These are phyloP conservation scores for Rhopalosiphum nymphaeae DNA, from an alignment of 2,888 invertebrate genomes.

Conservation along the genomic window DNA sequence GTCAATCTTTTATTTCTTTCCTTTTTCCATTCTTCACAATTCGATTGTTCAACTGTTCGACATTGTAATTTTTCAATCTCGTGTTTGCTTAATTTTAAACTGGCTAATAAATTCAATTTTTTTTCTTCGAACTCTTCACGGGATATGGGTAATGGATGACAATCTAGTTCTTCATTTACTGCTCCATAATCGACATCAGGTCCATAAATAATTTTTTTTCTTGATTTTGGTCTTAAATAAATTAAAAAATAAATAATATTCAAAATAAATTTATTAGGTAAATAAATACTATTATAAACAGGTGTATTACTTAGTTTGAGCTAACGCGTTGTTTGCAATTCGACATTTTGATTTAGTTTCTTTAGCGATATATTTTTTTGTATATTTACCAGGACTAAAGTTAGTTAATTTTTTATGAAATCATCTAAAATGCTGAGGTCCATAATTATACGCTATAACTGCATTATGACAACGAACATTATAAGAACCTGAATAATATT, in stretches of 20 bases:
- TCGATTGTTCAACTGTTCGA: neutral
- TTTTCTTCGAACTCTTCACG: too few species aligned
- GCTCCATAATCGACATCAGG: too few species aligned
- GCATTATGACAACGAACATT: neutral
- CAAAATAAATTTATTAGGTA: neutral
- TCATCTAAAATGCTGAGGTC: neutral
- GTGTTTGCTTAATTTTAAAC: too few species aligned
- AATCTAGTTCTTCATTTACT: too few species aligned
- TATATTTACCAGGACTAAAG: neutral
- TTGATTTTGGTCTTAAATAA: neutral
- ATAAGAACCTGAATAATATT: too few species aligned
- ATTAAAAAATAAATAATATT: neutral
- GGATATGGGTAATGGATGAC: too few species aligned
- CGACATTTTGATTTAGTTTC: neutral
- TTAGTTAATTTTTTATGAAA: neutral
- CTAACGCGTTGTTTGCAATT: neutral
- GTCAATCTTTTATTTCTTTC: neutral
- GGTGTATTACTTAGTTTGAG: neutral
- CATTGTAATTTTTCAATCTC: neutral
- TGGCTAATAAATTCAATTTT: too few species aligned
- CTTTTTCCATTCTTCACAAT: slow-evolving; percentile 3
- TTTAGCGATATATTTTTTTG: neutral
- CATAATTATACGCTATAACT: neutral
- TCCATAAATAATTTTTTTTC: too few species aligned
- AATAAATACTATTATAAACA: neutral